Evolutionary conservation across 37 sponge, comb jelly and placozoan species (phyloP).

Genomic region (Eunapius fragilis): DNA sequence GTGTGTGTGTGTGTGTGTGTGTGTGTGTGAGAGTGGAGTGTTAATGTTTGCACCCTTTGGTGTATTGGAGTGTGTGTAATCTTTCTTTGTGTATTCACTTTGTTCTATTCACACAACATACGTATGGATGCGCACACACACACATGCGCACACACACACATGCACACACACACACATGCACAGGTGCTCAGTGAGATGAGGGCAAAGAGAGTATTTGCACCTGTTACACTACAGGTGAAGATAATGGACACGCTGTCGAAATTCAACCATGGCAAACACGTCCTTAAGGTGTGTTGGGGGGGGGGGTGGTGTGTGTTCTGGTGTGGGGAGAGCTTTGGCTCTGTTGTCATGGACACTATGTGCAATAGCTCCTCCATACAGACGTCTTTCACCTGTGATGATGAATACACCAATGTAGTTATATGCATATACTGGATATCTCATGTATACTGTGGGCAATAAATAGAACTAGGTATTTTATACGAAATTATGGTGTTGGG

Average conservation of each 20-base stretch:
- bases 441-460: not conserved
- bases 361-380: too few relatives aligned
- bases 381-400: too few relatives aligned
- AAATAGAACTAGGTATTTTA: not conserved
- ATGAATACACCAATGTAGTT: too few relatives aligned
- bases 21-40: not conserved
- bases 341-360: too few relatives aligned
- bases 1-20: not conserved
- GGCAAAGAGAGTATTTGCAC: constrained; percentile 20
- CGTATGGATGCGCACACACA: not conserved
- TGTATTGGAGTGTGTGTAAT: too few relatives aligned
- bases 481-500: too few relatives aligned
- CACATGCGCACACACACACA: not conserved
- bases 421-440: too few relatives aligned
- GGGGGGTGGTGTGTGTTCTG: not conserved
- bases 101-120: not conserved
- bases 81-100: too few relatives aligned
- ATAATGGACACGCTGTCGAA: constrained; percentile 37
- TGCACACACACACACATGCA: not conserved
- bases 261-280: constrained; percentile 13
- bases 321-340: not conserved
- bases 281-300: not conserved
- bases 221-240: not conserved
- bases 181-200: constrained; percentile 33
- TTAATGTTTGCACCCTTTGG: too few relatives aligned